Percentiles rank a stretch among this genome's conserved stretches.
Evolutionary conservation across 1,140 invertebrate species (phyloP).

Genomic region (Drosophila ananassae): DNA sequence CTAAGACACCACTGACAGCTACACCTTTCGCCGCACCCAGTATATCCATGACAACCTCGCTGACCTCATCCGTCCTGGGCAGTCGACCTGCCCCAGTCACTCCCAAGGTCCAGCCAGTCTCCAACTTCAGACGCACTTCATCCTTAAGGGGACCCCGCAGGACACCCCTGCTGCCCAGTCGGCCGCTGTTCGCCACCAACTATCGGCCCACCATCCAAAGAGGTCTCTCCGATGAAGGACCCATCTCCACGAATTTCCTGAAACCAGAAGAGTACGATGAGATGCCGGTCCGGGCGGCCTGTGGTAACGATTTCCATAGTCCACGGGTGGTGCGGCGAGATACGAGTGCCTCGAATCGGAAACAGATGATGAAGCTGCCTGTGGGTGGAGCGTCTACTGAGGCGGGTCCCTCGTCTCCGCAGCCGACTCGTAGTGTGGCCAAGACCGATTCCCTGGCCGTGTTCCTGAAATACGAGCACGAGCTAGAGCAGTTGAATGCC

Average conservation of each 20-base stretch:
- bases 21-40: constrained; percentile 39
- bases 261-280: constrained; percentile 83
- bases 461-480: constrained; percentile 82
- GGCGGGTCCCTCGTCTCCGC: constrained; percentile 4
- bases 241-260: constrained; percentile 81
- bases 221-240: constrained; percentile 82
- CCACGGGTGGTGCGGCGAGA: constrained; percentile 75
- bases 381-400: constrained; percentile 24
- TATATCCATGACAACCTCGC: constrained; percentile 51
- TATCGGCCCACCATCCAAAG: constrained; percentile 80
- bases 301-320: constrained; percentile 80
- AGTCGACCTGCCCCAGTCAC: constrained; percentile 13
- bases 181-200: constrained; percentile 76
- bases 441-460: constrained; percentile 83
- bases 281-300: constrained; percentile 81
- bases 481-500: constrained; percentile 73
- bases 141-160: constrained; percentile 75
- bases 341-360: constrained; percentile 73
- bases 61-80: constrained; percentile 31
- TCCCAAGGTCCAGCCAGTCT: constrained; percentile 27
- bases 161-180: constrained; percentile 63
- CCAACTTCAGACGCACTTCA: constrained; percentile 79
- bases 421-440: constrained; percentile 49
- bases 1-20: constrained; percentile 28
- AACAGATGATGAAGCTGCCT: constrained; percentile 66